Base-by-base conservation (phyloP, 2,113 vertebrate genomes). In the Bubo scandiacus region DNA sequence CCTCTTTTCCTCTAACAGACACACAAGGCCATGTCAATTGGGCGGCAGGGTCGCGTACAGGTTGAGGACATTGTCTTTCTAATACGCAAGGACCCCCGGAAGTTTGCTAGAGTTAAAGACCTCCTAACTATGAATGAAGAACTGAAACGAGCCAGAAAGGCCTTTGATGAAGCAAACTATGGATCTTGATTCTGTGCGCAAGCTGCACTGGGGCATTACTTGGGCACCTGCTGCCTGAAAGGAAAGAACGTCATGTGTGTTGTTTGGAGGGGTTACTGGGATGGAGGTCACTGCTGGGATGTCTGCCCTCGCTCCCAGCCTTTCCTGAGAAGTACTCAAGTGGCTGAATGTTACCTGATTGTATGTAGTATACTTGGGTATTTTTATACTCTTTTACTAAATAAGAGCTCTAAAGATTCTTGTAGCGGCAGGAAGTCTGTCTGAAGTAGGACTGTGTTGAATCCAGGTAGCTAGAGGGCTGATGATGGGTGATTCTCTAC, bases 51-150 rank as follows among this genome's bases (percentile, higher is more conserved):
- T 17, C 99, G 99, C 2, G 99, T 99, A 22, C 99, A 99, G 98
- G 99, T 99, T 63, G 99, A 99, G 97, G 99, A 99, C 97, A 99
- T 99, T 4, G 99, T 99, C 23, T 99, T 99, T 91, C 98, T 99
- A 4, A 99, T 99, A 55, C 98, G 99, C 51, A 99, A 99, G 93
- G 99, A 99, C 77, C 99, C 99, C 15, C 97, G 99, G 72, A 99
- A 99, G 95, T 99, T 99, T 96, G 99, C 99, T 55, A 95, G 99
- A 90, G 99, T 99, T 67, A 99, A 99, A 97, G 99, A 99, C 93
- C 98, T 99, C 82, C 98, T 99, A 51, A 99, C 99, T 25, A 99
- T 99, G 99, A 99, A 99, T 57, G 99, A 99, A 94, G 99, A 99
- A 97, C 97, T 99, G 92, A 99, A 99, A 98, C 98, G 99, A 83